These are phyloP conservation scores for Spodoptera exigua DNA, from an alignment of 2,888 invertebrate genomes.

Conservation along the genomic window DNA sequence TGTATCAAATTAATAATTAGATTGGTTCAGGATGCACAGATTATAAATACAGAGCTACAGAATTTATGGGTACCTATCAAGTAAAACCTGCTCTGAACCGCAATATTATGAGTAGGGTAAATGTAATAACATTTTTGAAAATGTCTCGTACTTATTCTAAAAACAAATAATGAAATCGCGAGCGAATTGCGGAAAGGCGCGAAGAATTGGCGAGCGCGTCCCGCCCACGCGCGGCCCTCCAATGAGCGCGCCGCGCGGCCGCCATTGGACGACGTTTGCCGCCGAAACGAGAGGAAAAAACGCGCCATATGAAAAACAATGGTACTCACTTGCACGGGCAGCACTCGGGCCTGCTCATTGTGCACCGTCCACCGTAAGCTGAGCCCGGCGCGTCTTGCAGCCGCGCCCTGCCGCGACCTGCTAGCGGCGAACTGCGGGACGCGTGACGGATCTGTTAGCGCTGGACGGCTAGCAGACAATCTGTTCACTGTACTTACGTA, in stretches of 20 bases:
- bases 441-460: conserved; percentile 22
- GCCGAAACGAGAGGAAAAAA: conserved; percentile 75
- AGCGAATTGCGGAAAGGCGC: conserved; percentile 72
- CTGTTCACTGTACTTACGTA: conserved; percentile 51
- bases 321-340: conserved; percentile 77
- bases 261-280: conserved; percentile 74
- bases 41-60: too few species aligned
- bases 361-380: conserved; percentile 57
- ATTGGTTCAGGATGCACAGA: too few species aligned
- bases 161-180: conserved; percentile 68
- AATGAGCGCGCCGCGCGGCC: conserved; percentile 68
- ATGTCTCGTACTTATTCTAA: conserved; percentile 66
- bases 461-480: conserved; percentile 40
- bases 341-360: conserved; percentile 71
- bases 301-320: conserved; percentile 81
- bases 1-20: too few species aligned
- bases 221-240: conserved; percentile 74
- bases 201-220: conserved; percentile 66
- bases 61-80: too few species aligned
- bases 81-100: too few species aligned
- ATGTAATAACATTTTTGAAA: conserved; percentile 64
- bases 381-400: conserved; percentile 46
- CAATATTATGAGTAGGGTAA: conserved; percentile 7
- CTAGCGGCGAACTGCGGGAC: conserved; percentile 15
- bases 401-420: conserved; percentile 11